Evolutionary conservation across 1,140 invertebrate species (phyloP).

Genomic region (Fopius arisanus): DNA sequence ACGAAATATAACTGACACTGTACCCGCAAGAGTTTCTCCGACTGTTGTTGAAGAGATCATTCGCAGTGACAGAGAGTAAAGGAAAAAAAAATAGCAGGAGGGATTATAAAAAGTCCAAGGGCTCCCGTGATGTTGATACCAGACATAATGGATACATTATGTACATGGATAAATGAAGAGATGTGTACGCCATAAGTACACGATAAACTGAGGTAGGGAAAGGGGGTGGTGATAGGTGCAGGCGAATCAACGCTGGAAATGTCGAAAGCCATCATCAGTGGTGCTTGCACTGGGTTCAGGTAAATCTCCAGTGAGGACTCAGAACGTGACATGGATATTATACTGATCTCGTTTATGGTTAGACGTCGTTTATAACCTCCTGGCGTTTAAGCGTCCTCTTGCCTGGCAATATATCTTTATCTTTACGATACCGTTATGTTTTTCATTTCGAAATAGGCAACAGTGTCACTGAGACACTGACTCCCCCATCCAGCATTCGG

Average conservation of each 20-base stretch:
- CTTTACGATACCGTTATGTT: conserved; percentile 52
- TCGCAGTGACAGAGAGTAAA: background rate
- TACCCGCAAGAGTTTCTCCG: background rate
- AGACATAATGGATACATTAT: background rate
- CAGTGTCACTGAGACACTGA: conserved; percentile 30
- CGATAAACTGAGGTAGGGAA: conserved; percentile 46
- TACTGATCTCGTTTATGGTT: conserved; percentile 36
- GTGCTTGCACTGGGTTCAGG: background rate
- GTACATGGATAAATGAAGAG: conserved; percentile 11
- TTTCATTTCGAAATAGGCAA: conserved; percentile 50
- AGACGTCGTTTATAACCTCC: conserved; percentile 39
- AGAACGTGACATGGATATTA: conserved; percentile 45
- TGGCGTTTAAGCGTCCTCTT: background rate
- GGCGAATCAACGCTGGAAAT: conserved; percentile 7
- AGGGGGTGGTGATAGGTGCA: background rate
- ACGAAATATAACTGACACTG: background rate
- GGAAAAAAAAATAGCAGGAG: background rate
- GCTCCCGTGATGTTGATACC: background rate
- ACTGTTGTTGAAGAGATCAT: background rate
- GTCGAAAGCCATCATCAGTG: background rate
- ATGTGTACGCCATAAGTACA: background rate
- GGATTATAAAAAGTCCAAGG: background rate
- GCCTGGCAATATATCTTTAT: conserved; percentile 43
- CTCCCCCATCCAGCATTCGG: background rate
- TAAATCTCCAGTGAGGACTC: background rate